A percentile compares a stretch with the other conserved stretches of the same genome.
Conservation (phyloP, 2,888 invertebrate species). For the Pterostichus niger region DNA sequence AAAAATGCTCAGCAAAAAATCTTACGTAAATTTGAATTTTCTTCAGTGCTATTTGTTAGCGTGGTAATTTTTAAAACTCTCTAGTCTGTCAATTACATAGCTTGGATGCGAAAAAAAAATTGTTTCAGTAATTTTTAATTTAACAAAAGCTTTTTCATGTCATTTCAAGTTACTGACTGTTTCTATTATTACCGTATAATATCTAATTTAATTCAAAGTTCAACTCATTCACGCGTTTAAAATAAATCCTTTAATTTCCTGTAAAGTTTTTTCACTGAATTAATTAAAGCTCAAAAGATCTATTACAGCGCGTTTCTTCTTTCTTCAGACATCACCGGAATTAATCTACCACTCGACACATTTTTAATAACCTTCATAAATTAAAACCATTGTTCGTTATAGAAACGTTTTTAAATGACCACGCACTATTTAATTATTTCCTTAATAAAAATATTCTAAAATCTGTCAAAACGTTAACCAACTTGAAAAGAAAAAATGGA, state of each 20-base stretch:
- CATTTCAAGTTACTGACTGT: not conserved
- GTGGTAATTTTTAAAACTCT: too few relatives aligned
- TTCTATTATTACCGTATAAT: slow-evolving; percentile 7
- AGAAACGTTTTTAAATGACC: slow-evolving; percentile 21
- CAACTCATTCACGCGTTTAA: not conserved
- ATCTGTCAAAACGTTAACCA: slow-evolving; percentile 15
- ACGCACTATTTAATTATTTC: slow-evolving; percentile 22
- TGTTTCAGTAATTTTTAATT: too few relatives aligned
- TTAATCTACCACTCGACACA: slow-evolving; percentile 59
- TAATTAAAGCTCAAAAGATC: slow-evolving; percentile 33
- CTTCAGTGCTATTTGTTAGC: too few relatives aligned
- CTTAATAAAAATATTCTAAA: slow-evolving; percentile 29
- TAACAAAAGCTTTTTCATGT: too few relatives aligned
- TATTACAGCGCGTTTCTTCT: slow-evolving; percentile 30
- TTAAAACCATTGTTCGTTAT: slow-evolving; percentile 47
- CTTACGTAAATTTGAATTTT: too few relatives aligned
- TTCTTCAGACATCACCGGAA: slow-evolving; percentile 44
- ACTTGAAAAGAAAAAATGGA: not conserved
- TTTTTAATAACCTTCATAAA: slow-evolving; percentile 60
- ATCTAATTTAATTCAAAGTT: not conserved
- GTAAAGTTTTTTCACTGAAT: slow-evolving; percentile 13
- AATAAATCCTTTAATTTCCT: slow-evolving; percentile 24
- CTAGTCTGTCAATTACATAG: too few relatives aligned
- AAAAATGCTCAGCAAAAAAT: too few relatives aligned
- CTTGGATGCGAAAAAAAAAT: too few relatives aligned